Base-by-base conservation (phyloP, 2,113 vertebrate genomes). In the Crotophaga sulcirostris region DNA sequence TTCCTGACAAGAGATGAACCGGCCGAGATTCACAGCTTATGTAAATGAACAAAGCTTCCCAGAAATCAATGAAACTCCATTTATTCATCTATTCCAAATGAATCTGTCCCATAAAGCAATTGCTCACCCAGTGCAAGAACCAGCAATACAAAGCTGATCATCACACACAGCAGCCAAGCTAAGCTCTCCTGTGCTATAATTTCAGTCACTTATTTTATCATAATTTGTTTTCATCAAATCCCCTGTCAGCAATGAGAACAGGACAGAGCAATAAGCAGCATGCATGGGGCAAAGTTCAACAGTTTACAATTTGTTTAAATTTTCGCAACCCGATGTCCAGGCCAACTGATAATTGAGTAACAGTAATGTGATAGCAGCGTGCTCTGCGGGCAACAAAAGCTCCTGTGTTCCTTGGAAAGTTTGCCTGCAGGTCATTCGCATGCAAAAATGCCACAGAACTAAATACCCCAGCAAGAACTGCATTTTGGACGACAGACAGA, bases 261-360 rank as follows among this genome's bases (percentile, higher is more conserved):
- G 69, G 69, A 23, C 56, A 58, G 36, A 67, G 84, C 64, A 78
- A 87, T 3, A 21, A 68, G 69, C 64, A 36, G 52, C 38, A n/a
- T 5, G 76, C 5, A 28, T 2, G 16, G 88, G 88, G 68, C 90
- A 92, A 87, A 90, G 96, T 93, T 91, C 82, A 63, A 55, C 64
- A 52, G 36, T 69, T 89, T 44, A 80, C 38, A 68, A 88, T 94
- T 79, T 60, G 92, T 87, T 89, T 58, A 73, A 60, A n/a, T 91
- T 96, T 95, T 87, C 54, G 51, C 89, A 96, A 94, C 76, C 54
- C 64, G 4, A 79, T 4, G 74, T 69, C 89, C 91, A 94, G 70
- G 80, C 60, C 94, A 93, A 59, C n/a, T n/a, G 58, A 93, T 89
- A 79, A 72, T 85, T 94, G 93, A 74, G 91, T 73, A 95, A 92